phyloP scores from a whole-genome alignment of 92 coral and sea anemone species.

The Blastomussa wellsi region DNA sequence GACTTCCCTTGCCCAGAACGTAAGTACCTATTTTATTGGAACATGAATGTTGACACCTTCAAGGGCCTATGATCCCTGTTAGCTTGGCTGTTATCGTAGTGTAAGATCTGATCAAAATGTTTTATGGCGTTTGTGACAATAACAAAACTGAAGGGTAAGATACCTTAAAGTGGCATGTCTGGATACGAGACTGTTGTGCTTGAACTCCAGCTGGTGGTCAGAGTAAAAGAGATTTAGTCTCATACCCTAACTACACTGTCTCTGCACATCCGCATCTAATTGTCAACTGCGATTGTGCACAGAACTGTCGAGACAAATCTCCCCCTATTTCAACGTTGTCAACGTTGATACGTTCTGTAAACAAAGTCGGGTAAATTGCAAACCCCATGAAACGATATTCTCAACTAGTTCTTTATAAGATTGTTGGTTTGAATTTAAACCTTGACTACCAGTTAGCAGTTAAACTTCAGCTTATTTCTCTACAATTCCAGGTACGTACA shows the following conservation, averaged over 20 bases:
- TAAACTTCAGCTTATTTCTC: neutral
- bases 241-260: neutral
- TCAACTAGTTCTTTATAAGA: too few species aligned
- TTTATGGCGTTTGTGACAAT: neutral
- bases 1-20: slow-evolving; percentile 92
- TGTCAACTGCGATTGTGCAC: too few species aligned
- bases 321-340: too few species aligned
- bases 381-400: too few species aligned
- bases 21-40: slow-evolving; percentile 40
- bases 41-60: neutral
- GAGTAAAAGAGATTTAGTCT: neutral
- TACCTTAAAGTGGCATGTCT: neutral
- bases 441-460: neutral
- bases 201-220: neutral
- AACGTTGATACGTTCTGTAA: too few species aligned
- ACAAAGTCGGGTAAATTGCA: too few species aligned
- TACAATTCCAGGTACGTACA: slow-evolving; percentile 73
- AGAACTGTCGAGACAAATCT: too few species aligned
- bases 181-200: neutral
- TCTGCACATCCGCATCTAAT: too few species aligned
- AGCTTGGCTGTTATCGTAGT: neutral
- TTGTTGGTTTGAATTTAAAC: too few species aligned
- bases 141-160: neutral
- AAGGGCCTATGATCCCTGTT: neutral
- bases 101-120: too few species aligned